These are phyloP conservation scores for Delichon dasypus DNA, from an alignment of 2,797 vertebrate species.

Conservation along the genomic window DNA sequence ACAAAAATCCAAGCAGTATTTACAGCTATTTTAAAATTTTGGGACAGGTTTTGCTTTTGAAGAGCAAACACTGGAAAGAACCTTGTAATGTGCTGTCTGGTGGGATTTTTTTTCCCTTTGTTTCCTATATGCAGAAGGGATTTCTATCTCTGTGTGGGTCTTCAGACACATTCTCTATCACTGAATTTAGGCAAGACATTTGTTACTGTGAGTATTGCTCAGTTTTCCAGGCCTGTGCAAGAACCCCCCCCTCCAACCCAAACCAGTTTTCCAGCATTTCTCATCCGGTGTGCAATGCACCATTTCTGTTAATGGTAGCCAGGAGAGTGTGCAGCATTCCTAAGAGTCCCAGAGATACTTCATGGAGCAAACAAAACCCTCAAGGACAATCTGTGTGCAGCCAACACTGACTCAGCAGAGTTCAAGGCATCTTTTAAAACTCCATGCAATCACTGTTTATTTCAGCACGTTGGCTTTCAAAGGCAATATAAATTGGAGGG, in stretches of 20 bases:
- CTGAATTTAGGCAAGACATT: background rate
- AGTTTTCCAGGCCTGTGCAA: background rate
- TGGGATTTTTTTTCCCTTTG: background rate
- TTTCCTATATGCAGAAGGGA: background rate
- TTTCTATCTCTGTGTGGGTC: background rate
- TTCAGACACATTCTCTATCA: background rate
- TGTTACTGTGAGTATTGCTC: background rate
- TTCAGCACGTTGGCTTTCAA: background rate
- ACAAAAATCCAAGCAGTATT: background rate
- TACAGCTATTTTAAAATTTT: background rate
- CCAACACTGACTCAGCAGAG: background rate
- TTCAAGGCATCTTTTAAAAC: background rate
- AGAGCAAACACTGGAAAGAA: background rate
- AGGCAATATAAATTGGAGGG: background rate
- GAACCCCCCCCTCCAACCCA: background rate
- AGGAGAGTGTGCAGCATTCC: background rate
- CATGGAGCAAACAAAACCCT: background rate
- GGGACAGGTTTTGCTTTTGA: background rate
- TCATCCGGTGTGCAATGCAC: background rate
- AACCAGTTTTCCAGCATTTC: background rate
- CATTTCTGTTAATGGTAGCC: background rate
- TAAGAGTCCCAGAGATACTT: background rate
- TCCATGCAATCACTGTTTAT: background rate
- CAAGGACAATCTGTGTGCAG: constrained; percentile 8
- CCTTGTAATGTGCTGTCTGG: background rate